Evolutionary conservation across 2,113 vertebrate species (phyloP), one percentile per base, ranked within the genome.

Genomic region (Mesembrinibis cayennensis): DNA sequence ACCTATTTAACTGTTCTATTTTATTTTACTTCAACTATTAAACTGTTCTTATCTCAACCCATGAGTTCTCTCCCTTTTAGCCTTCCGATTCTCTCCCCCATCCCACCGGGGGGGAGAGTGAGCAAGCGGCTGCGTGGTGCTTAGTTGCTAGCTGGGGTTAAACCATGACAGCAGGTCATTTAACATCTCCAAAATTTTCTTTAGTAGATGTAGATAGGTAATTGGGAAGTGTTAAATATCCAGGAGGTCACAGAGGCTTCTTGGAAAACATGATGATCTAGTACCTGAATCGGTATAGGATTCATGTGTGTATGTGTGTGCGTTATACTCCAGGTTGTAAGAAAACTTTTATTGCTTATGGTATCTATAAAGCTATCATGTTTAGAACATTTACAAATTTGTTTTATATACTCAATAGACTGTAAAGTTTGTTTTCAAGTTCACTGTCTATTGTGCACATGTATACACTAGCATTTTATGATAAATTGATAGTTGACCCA

Each of bases 401-500:
- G 56, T 76, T 93, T 92, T 90, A 36, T 73, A 30, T 79, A 74
- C 61, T 80, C 78, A 78, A 36, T 40, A 91, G 72, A 49, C 38
- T 30, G 72, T 49, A 77, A 96, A 90, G 67, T 85, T 89, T 92
- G 16, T 69, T 91, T 95, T 89, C 55, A 87, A 87, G 69, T 92
- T 95, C 82, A 79, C 16, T 13, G 1, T 93, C 69, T 95, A n/a
- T n/a, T 84, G 53, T 73, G 53, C 32, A 58, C 6, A 70, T 69
- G 36, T 73, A 78, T 34, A 81, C 56, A n/a, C 32, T 74, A 61
- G 9, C 40, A 93, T 91, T 97, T 97, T 89, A 79, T 84, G 50
- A 93, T 84, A 95, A 92, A 87, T 49, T 84, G 25, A 63, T 94
- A 96, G 77, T 85, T 96, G 94, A 95, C 95, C 74, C 40, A 87